Evolutionary conservation across 1,140 invertebrate genomes (phyloP).

Genomic region (Lordiphosa clarofinis): DNA sequence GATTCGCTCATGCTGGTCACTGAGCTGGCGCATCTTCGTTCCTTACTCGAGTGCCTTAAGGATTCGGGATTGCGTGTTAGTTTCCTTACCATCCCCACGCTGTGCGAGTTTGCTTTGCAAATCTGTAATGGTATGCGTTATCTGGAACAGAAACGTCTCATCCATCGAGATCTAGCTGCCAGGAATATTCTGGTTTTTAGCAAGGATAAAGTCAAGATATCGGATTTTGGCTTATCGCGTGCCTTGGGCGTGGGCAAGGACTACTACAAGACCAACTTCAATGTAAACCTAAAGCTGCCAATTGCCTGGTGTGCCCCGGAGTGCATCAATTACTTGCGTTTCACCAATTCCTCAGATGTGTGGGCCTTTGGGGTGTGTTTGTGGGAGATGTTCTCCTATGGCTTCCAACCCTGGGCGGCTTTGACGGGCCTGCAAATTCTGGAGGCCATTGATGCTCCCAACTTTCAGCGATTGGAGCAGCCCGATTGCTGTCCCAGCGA

Average conservation of each 20-base stretch:
- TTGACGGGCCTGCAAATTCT: constrained; percentile 97
- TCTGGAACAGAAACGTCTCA: constrained; percentile 94
- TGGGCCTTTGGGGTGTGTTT: constrained; percentile 99
- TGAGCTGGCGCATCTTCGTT: constrained; percentile 96
- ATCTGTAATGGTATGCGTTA: constrained; percentile 98
- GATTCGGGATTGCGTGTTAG: constrained; percentile 92
- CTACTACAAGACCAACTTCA: constrained; percentile 99
- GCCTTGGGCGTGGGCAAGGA: constrained; percentile 98
- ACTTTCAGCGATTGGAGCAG: constrained; percentile 92
- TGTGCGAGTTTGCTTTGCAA: constrained; percentile 95
- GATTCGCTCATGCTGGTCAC: constrained; percentile 97
- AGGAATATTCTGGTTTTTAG: constrained; percentile 97
- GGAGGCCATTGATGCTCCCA: constrained; percentile 96
- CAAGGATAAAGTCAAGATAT: constrained; percentile 98
- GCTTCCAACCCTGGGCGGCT: constrained; percentile 98
- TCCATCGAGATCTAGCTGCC: constrained; percentile 96
- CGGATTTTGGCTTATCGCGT: constrained; percentile 97
- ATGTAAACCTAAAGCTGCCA: constrained; percentile 97
- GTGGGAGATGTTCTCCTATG: constrained; percentile 99
- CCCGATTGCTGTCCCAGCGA: constrained; percentile 97
- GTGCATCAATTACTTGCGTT: constrained; percentile 96
- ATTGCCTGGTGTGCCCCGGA: constrained; percentile 99
- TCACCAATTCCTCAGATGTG: constrained; percentile 97
- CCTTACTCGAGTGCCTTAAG: constrained; percentile 96
- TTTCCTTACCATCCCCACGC: constrained; percentile 90